phyloP scores from a whole-genome alignment of 2,113 vertebrate genomes.

The Centropristis striata region DNA sequence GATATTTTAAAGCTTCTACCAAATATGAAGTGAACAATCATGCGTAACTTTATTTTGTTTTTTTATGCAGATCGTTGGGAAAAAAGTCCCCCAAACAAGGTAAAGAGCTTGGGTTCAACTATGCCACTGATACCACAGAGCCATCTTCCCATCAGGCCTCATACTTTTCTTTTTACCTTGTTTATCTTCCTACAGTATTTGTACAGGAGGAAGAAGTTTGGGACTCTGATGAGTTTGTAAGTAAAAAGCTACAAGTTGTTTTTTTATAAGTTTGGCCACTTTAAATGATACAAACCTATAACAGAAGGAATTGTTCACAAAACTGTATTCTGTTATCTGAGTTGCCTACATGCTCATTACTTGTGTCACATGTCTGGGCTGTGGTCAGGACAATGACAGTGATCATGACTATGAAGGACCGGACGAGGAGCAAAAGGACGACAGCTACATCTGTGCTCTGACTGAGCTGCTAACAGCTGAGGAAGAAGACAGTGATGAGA shows the following conservation, averaged over 20 bases:
- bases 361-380: background rate
- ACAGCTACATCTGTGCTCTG: constrained; percentile 3
- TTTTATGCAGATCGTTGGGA: constrained; percentile 32
- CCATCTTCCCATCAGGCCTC: background rate
- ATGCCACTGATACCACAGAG: background rate
- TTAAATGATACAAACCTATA: background rate
- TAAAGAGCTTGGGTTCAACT: background rate
- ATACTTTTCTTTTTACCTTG: background rate
- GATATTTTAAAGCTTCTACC: background rate
- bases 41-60: background rate
- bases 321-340: background rate
- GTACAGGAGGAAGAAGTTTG: constrained; percentile 6
- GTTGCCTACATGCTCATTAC: background rate
- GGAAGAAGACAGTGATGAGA: background rate
- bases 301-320: background rate
- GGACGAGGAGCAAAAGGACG: background rate
- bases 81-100: constrained; percentile 18
- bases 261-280: background rate
- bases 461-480: constrained; percentile 1
- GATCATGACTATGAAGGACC: constrained; percentile 34
- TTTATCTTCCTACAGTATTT: constrained; percentile 10
- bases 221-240: constrained; percentile 58
- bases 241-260: constrained; percentile 12
- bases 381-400: constrained; percentile 36
- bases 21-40: background rate